phyloP scores from a whole-genome alignment of 2,888 invertebrate genomes.

The Cantharis lateralis region DNA sequence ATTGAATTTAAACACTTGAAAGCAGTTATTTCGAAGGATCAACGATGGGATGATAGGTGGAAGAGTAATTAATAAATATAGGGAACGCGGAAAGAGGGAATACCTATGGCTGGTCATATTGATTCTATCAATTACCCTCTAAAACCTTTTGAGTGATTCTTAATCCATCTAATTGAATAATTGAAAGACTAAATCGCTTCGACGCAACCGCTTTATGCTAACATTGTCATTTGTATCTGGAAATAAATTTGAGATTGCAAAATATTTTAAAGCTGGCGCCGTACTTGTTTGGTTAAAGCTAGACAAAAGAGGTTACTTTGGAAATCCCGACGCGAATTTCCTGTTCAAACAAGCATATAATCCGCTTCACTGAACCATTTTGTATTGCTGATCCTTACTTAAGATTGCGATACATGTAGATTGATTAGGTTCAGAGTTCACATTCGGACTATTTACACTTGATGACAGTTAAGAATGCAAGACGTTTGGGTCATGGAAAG shows the following conservation, averaged over 20 bases:
- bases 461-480: slow-evolving; percentile 20
- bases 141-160: background rate
- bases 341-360: slow-evolving; percentile 14
- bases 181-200: background rate
- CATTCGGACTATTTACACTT: slow-evolving; percentile 14
- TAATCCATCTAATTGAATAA: background rate
- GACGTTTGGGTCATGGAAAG: slow-evolving; percentile 7
- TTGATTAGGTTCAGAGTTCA: slow-evolving; percentile 26
- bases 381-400: slow-evolving; percentile 9
- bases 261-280: slow-evolving; percentile 5
- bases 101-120: background rate
- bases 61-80: background rate
- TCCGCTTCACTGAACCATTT: slow-evolving; percentile 18
- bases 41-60: background rate
- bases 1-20: background rate
- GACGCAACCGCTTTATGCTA: background rate
- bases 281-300: slow-evolving; percentile 5
- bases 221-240: background rate
- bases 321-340: slow-evolving; percentile 7
- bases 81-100: background rate
- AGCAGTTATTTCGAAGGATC: background rate
- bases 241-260: background rate
- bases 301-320: slow-evolving; percentile 5
- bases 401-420: slow-evolving; percentile 18
- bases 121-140: background rate